Evolutionary conservation across 2,888 invertebrate species (phyloP).

Genomic region (Euplagia quadripunctaria): DNA sequence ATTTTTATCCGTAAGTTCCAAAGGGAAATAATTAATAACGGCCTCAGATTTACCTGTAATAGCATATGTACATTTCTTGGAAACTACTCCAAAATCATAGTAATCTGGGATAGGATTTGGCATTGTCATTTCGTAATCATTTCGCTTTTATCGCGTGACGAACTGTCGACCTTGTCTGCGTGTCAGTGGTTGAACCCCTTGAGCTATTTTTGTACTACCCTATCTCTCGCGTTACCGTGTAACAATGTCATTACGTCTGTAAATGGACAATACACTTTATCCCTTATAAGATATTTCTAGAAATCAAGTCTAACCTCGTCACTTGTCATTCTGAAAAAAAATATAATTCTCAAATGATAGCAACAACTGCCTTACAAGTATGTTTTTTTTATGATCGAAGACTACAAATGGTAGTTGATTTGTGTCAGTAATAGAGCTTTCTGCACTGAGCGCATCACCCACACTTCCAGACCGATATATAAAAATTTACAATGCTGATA

Average conservation of each 20-base stretch:
- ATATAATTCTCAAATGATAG: neutral
- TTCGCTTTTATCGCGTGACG: neutral
- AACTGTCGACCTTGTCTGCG: slow-evolving; percentile 9
- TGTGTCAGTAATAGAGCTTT: too few species aligned
- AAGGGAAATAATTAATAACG: neutral
- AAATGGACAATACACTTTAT: neutral
- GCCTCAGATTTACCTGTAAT: neutral
- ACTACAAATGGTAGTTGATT: too few species aligned
- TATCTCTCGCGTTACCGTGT: slow-evolving; percentile 13
- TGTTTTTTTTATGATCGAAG: too few species aligned
- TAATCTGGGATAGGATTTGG: neutral
- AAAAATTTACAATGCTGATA: too few species aligned
- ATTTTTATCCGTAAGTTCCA: too few species aligned
- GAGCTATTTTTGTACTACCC: slow-evolving; percentile 20
- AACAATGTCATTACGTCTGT: slow-evolving; percentile 17
- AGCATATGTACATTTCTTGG: neutral
- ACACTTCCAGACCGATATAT: too few species aligned
- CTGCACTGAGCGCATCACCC: too few species aligned
- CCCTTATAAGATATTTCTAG: neutral
- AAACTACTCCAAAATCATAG: neutral
- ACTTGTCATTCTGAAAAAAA: neutral
- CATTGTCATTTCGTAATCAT: neutral
- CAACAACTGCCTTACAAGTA: too few species aligned
- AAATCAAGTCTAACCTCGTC: neutral
- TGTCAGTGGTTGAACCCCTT: slow-evolving; percentile 12